A percentile compares a stretch with the other conserved stretches of the same genome.
Conservation (phyloP, 2,113 vertebrate genomes). For the Carassius auratus region DNA sequence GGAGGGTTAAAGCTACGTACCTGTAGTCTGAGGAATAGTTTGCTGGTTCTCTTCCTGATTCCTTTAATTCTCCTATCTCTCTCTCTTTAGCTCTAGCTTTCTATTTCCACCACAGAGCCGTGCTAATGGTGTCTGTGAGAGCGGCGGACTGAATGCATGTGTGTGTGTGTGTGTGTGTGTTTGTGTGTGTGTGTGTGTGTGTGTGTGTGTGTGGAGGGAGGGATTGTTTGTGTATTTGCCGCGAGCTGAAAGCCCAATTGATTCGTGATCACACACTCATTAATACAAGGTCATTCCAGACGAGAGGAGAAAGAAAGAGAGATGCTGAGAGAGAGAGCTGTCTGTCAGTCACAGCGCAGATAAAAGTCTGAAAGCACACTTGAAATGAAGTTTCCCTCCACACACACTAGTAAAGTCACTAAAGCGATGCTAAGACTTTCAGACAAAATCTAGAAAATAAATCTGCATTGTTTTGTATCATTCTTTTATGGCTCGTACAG, state of each 20-base stretch:
- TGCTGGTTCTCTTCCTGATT: constrained; percentile 9
- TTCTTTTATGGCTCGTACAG: not conserved
- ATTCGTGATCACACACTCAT: constrained; percentile 79
- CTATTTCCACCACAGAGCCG: constrained; percentile 61
- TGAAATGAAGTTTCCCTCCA: not conserved
- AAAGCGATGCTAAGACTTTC: not conserved
- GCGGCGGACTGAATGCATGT: constrained; percentile 11
- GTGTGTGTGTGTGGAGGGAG: constrained; percentile 54
- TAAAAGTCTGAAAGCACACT: constrained; percentile 8
- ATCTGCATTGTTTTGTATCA: no score
- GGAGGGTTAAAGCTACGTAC: constrained; percentile 19
- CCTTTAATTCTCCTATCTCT: not conserved
- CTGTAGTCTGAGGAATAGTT: constrained; percentile 22
- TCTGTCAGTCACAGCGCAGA: constrained; percentile 24
- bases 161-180: constrained; percentile 38
- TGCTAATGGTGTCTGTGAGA: constrained; percentile 67
- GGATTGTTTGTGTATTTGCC: constrained; percentile 47
- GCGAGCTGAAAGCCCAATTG: constrained; percentile 68
- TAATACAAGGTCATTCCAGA: constrained; percentile 78
- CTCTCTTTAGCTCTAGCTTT: not conserved
- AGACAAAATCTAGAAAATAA: no score
- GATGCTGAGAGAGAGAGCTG: constrained; percentile 15
- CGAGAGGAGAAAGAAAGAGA: constrained; percentile 64
- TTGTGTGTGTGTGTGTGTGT: constrained; percentile 34
- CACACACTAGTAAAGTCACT: not conserved